Evolutionary conservation across 1,140 invertebrate genomes (phyloP), one percentile per base, ranked within the genome.

Genomic region (Atta colombica): DNA sequence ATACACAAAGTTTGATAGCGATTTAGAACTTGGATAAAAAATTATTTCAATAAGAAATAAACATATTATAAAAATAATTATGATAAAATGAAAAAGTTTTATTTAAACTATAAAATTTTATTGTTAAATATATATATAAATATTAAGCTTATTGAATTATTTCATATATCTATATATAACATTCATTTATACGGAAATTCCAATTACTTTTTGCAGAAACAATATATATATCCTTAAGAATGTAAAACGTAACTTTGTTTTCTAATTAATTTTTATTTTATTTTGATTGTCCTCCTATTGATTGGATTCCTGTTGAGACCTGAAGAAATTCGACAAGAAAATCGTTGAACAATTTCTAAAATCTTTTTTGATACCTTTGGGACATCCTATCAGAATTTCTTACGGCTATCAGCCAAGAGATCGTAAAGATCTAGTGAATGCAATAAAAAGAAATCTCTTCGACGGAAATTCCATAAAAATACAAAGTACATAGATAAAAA

Each of bases 401-500:
- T 60, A 58, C 18, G 25, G 25, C 18, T 21, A 14, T 74, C 55
- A 12, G 10, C 53, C 1, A 45, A 82, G 14, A 72, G 35, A 55
- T 58, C 14, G 66, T 35, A 60, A 14, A 45, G 35, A 49, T 60
- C 25, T 18, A 18, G 16, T 61, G 7, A 74, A 82, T 74, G 53
- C 14, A 45, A 49, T 39, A 74, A 74, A 82, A 61, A 60, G 21
- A 84, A 75, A 65, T 84, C n/a, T 61, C 18, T 75, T n/a, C 49
- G 28, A 84, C 25, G 6, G n/a, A 84, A 84, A 84, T 84, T 75
- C 14, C 14, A 74, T 49, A 81, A 81, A 71, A 55, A 45, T 71
- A 71, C 31, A 49, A 61, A 74, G 18, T 49, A 61, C 10, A 58
- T 31, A 82, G 39, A 82, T 31, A 74, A 82, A 61, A 61, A 82